Evolutionary conservation across 2,888 invertebrate genomes (phyloP).

Genomic region (Ethmia dodecea): DNA sequence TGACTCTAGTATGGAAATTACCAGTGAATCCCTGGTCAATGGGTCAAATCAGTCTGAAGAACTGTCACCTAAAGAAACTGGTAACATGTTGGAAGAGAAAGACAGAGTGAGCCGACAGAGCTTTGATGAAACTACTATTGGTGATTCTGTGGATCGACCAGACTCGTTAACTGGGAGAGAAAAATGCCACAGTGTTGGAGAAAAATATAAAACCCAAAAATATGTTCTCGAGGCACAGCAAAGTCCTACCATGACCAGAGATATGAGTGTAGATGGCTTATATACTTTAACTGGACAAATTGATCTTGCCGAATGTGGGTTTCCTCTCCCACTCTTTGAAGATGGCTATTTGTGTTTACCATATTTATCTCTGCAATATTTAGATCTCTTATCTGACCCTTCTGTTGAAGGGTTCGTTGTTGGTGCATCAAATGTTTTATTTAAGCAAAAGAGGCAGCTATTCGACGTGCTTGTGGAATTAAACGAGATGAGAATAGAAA

Average conservation of each 20-base stretch:
- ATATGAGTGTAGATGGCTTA: constrained; percentile 80
- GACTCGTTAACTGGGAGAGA: constrained; percentile 54
- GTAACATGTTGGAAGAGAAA: constrained; percentile 62
- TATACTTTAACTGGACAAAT: constrained; percentile 82
- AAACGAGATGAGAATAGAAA: constrained; percentile 91
- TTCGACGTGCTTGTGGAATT: constrained; percentile 95
- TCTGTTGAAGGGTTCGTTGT: constrained; percentile 92
- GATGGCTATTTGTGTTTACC: constrained; percentile 97
- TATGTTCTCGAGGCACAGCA: constrained; percentile 56
- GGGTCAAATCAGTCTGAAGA: constrained; percentile 48
- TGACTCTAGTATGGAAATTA: constrained; percentile 32
- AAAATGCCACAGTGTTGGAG: constrained; percentile 71
- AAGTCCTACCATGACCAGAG: constrained; percentile 80
- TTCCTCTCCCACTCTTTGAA: constrained; percentile 91
- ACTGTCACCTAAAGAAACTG: constrained; percentile 59
- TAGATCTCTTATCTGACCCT: constrained; percentile 93
- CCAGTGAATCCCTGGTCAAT: constrained; percentile 42
- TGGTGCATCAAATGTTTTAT: constrained; percentile 99
- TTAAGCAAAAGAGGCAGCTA: constrained; percentile 95
- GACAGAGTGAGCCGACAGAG: constrained; percentile 63
- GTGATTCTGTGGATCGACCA: constrained; percentile 54
- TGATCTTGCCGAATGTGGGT: constrained; percentile 86
- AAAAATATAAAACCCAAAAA: constrained; percentile 65
- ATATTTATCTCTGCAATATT: constrained; percentile 95
- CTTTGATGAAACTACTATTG: constrained; percentile 56